Base-by-base conservation (phyloP, 2,888 invertebrate genomes). In the Xanthorhoe spadicearia region DNA sequence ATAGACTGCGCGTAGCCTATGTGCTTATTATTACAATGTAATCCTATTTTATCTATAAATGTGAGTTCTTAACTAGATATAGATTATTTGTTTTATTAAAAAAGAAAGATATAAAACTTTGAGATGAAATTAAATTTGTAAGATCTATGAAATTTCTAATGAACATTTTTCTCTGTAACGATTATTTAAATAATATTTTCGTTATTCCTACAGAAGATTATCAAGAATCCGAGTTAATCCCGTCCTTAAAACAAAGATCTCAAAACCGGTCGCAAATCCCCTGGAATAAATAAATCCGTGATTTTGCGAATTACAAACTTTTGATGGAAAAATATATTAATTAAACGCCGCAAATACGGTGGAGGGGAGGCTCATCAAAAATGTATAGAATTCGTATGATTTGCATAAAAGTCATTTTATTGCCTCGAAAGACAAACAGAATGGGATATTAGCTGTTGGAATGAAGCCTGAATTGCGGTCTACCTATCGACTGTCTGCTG, bases 361-460 rank as follows among this genome's bases (percentile, higher is more conserved):
- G 82, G 70, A 82, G 76, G 70, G 68, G 79, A 72, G 81, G 83
- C 92, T 93, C 92, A 93, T 93, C 92, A 92, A 92, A 93, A 92
- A 93, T 93, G 92, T 93, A 93, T 93, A 90, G 92, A 93, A 93
- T 92, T 92, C 92, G 88, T 89, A 92, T 90, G 88, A 93, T 93
- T 93, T 92, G 90, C 92, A 93, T 93, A 93, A 92, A 93, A 92
- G 90, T 92, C 92, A 92, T 93, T 93, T 92, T 93, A 93, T 93
- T 93, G 92, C 88, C 83, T 87, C 90, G 88, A 85, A 93, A 93
- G 92, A 93, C 92, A 93, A 92, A 93, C 92, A 92, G 92, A 92
- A 90, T 89, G 85, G 87, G 81, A 90, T 92, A 90, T 92, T 92
- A 92, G 90, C 85, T 82, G 88, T 85, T 86, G 91, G 87, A 89